Conservation (phyloP, 2,113 vertebrate genomes). For the Calcarius ornatus region DNA sequence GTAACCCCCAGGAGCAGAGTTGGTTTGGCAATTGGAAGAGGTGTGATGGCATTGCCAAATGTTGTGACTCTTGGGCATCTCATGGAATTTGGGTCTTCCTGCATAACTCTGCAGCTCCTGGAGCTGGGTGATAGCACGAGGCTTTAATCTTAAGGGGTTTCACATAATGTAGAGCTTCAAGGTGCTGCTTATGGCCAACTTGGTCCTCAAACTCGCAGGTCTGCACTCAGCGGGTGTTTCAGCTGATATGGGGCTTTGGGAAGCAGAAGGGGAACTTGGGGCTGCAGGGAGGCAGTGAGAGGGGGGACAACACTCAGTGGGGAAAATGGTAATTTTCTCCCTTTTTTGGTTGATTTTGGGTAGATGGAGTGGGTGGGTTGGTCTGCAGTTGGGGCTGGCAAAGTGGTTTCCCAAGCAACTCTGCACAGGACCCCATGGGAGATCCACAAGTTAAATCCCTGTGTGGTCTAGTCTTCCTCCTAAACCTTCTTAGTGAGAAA, state of each 20-base stretch:
- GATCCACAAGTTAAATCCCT: not conserved
- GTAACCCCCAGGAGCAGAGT: not conserved
- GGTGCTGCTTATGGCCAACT: not conserved
- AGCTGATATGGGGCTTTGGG: fast-evolving
- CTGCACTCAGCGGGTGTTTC: not conserved
- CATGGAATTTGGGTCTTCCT: not conserved
- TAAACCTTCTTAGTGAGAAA: not conserved
- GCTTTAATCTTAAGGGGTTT: not conserved
- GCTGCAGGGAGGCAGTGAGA: not conserved
- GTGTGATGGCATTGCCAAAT: not conserved
- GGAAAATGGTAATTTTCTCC: not conserved
- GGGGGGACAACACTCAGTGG: not conserved
- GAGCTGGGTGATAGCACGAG: fast-evolving
- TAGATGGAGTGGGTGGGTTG: not conserved
- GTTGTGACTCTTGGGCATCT: not conserved
- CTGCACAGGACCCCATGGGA: not conserved
- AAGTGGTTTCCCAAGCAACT: not conserved
- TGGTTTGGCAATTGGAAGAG: not conserved
- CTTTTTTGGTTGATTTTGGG: not conserved
- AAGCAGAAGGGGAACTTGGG: not conserved
- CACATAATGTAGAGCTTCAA: not conserved
- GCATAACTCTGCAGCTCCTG: not conserved
- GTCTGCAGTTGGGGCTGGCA: not conserved
- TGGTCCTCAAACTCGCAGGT: not conserved
- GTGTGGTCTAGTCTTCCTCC: not conserved